Percentiles rank a stretch among this genome's conserved stretches.
These are phyloP conservation scores for Hirundichthys speculiger DNA, from an alignment of 2,113 vertebrate genomes.

Conservation along the genomic window DNA sequence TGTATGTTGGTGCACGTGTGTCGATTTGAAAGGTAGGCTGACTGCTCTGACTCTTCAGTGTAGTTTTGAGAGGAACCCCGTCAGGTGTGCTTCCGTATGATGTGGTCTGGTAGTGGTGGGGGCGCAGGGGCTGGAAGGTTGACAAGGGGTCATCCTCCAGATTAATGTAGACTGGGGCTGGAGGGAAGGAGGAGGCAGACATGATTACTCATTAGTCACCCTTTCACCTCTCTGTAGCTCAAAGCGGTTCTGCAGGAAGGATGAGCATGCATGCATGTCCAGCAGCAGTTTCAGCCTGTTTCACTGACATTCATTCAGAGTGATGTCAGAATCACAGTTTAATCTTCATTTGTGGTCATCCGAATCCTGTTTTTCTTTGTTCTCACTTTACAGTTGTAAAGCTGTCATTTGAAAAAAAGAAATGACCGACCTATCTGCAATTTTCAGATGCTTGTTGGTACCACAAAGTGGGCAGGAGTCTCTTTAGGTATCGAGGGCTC, in stretches of 20 bases:
- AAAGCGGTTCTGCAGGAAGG: conserved; percentile 53
- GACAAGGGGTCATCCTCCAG: conserved; percentile 58
- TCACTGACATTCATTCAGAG: neutral
- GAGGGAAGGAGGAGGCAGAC: conserved; percentile 48
- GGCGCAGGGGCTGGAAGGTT: conserved; percentile 41
- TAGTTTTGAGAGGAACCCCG: neutral
- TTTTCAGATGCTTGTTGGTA: too few relatives aligned
- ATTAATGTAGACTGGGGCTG: conserved; percentile 34
- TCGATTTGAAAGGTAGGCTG: neutral
- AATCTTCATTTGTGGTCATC: neutral
- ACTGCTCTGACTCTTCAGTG: neutral
- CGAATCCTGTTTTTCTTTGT: neutral
- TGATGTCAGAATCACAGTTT: conserved; percentile 5
- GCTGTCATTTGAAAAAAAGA: too few relatives aligned
- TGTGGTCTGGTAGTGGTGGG: conserved; percentile 12
- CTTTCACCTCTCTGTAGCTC: conserved; percentile 63
- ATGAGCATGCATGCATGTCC: conserved; percentile 20
- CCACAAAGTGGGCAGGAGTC: too few relatives aligned
- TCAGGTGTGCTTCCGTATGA: conserved; percentile 35
- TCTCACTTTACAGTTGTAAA: neutral
- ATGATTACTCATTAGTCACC: conserved; percentile 68
- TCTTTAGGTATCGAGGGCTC: too few relatives aligned
- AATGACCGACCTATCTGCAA: too few relatives aligned
- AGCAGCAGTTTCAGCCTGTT: conserved; percentile 19
- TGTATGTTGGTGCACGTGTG: conserved; percentile 23